These are phyloP conservation scores for Augochlora pura DNA, from an alignment of 1,140 invertebrate species.

Conservation along the genomic window DNA sequence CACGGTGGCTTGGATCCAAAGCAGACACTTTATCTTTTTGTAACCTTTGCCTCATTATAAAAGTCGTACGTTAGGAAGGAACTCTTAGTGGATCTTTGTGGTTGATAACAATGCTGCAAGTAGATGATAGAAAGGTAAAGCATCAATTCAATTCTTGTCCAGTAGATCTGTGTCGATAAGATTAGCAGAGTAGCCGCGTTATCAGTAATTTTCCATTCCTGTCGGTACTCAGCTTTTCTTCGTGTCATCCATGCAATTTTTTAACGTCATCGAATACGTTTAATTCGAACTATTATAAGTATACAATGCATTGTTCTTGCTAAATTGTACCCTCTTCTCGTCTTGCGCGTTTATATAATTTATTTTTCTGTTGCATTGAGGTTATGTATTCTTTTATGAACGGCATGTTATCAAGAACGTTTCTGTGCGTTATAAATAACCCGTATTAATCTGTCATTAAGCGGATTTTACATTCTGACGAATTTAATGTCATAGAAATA, in stretches of 20 bases:
- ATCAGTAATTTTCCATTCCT: not conserved
- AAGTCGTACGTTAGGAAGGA: conserved; percentile 6
- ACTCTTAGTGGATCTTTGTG: not conserved
- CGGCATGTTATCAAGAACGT: not conserved
- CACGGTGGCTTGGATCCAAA: conserved; percentile 31
- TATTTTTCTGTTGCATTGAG: not conserved
- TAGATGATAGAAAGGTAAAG: conserved; percentile 64
- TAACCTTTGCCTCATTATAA: conserved; percentile 39
- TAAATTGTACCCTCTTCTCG: too few species aligned
- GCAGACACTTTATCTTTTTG: conserved; percentile 4
- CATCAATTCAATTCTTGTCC: not conserved
- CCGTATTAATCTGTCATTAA: not conserved
- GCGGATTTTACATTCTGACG: not conserved
- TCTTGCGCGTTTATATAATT: not conserved
- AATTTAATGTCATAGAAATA: not conserved
- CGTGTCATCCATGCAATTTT: not conserved
- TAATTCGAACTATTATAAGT: not conserved
- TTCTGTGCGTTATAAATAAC: not conserved
- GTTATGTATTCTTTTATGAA: conserved; percentile 13
- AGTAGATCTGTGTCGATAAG: not conserved
- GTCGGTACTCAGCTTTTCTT: not conserved
- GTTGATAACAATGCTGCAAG: conserved; percentile 54
- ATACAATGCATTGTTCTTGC: not conserved
- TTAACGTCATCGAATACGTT: not conserved
- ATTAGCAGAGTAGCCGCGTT: not conserved